These are phyloP conservation scores for Aspidiotus destructor DNA, from an alignment of 2,888 invertebrate genomes.

Conservation along the genomic window DNA sequence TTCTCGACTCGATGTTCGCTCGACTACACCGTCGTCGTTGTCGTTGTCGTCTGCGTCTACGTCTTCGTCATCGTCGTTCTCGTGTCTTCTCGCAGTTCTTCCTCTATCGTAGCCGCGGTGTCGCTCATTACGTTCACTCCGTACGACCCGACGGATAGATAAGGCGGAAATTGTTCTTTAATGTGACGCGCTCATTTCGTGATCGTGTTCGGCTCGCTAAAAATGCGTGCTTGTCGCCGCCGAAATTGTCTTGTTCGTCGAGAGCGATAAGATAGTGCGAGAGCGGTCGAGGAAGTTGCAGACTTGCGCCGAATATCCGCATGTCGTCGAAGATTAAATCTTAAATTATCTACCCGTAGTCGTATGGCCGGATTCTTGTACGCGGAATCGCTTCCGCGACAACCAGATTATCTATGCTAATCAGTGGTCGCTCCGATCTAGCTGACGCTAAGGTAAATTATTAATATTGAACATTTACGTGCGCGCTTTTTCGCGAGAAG, in stretches of 20 bases:
- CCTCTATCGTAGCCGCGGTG: no score
- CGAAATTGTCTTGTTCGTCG: neutral
- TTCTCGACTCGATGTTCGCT: slow-evolving; percentile 16
- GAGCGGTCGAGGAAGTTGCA: neutral
- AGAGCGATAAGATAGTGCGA: neutral
- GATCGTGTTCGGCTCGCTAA: no score
- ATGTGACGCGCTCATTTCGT: no score
- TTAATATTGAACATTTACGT: neutral
- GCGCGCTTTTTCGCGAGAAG: neutral
- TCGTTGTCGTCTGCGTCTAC: neutral
- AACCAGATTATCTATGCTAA: slow-evolving; percentile 14
- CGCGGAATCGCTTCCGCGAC: slow-evolving; percentile 23
- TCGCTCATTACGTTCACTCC: no score
- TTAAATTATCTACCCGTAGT: slow-evolving; percentile 21
- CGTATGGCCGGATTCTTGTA: slow-evolving; percentile 28
- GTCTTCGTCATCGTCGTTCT: neutral
- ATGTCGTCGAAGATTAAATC: slow-evolving; percentile 28
- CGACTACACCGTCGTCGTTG: neutral
- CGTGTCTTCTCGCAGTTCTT: neutral
- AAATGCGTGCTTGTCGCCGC: no score
- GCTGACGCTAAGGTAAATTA: neutral
- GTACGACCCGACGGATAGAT: no score
- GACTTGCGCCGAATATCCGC: slow-evolving; percentile 32
- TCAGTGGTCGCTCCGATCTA: neutral
- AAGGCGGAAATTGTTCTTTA: no score